phyloP scores from a whole-genome alignment of 2,888 invertebrate species.

The Acanthococcus lagerstroemiae region DNA sequence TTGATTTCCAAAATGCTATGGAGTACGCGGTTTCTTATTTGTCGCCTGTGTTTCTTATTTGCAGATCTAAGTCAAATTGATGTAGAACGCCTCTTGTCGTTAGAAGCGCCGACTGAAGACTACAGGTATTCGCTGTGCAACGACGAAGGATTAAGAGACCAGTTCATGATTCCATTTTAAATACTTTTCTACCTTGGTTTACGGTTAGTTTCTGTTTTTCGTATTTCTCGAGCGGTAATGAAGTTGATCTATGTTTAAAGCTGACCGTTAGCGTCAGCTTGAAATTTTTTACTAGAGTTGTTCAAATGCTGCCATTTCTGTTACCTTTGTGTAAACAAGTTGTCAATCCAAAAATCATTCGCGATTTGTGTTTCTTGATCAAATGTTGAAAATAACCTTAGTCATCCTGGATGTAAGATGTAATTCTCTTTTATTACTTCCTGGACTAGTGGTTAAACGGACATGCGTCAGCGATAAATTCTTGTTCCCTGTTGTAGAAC shows the following conservation, averaged over 20 bases:
- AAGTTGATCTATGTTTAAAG: background rate
- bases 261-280: background rate
- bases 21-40: no score
- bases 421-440: no score
- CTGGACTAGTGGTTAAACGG: no score
- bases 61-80: constrained; percentile 17
- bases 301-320: background rate
- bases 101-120: constrained; percentile 22
- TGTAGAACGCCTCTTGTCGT: constrained; percentile 15
- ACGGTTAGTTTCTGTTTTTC: background rate
- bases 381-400: no score
- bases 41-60: no score
- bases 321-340: no score
- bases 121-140: constrained; percentile 24
- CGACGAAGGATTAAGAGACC: constrained; percentile 22
- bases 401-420: no score
- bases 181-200: background rate
- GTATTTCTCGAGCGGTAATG: background rate
- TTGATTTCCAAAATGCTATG: no score
- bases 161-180: constrained; percentile 25
- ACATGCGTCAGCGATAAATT: no score
- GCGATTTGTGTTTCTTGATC: no score
- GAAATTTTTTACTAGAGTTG: background rate
- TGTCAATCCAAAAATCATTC: no score
- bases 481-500: no score